Evolutionary conservation across 2,797 vertebrate genomes (phyloP), one percentile per base, ranked within the genome.

Genomic region (Acanthopagrus latus): DNA sequence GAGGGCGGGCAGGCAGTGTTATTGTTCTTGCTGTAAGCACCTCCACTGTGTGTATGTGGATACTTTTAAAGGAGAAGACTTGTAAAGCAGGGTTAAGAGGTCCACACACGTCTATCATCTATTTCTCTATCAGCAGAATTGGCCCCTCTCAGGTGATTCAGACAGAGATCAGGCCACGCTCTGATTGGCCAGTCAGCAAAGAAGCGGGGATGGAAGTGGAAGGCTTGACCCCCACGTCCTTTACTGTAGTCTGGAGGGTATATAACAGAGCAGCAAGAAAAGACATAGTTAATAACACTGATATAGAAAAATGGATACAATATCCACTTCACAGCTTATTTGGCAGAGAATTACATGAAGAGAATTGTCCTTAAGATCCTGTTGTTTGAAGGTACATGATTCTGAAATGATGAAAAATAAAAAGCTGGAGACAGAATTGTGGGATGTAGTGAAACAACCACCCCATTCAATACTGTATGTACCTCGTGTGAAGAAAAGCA

Each of bases 51-150:
- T 47, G n/a, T 75, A 54, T 20, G 65, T 74, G 58, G 29, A 25
- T 33, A 3, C 3, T 73, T 83, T 63, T 73, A 46, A 41, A 64
- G 12, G 16, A 41, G 64, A 55, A 25, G 23, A 63, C 38, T 60
- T 64, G 82, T 78, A 74, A 76, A 75, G 65, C 54, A 33, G 75
- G 82, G 74, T 84, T 70, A 73, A 84, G 29, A 71, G 74, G 74
- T 78, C 67, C 38, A 46, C 76, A 64, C 51, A 69, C 64, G 65
- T 78, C 76, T 59, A 65, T 88, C 74, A 82, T 78, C 54, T 85
- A n/a, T 74, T 76, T 74, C 67, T 60, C 75, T 51, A 62, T 82
- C 72, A 74, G 68, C 0, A 20, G 59, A 78, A 65, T 47, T 48
- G 29, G 51, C 21, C 11, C 21, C 4, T 71, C 47, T 69, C 58